Conservation (phyloP, 2,113 vertebrate genomes). For the Pseudopipra pipra region DNA sequence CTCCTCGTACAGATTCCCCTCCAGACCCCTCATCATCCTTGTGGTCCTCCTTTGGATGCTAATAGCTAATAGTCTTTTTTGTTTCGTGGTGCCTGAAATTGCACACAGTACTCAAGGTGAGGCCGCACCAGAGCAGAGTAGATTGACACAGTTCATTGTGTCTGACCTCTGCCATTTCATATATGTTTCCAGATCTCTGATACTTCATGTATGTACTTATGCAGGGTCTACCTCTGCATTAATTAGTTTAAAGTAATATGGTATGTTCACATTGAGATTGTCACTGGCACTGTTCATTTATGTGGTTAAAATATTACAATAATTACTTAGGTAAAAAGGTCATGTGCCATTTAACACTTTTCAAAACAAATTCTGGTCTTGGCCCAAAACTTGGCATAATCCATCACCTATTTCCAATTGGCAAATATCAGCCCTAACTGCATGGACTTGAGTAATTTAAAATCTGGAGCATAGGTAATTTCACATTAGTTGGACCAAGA, state of each 20-base stretch:
- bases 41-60: not conserved
- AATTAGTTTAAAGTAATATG: not conserved
- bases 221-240: not conserved
- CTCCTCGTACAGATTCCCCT: not conserved
- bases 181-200: not conserved
- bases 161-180: not conserved
- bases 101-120: not conserved
- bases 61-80: not conserved
- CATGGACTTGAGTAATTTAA: not conserved
- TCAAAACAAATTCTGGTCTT: not conserved
- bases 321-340: not conserved
- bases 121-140: not conserved
- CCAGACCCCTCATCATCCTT: not conserved
- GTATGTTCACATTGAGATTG: not conserved
- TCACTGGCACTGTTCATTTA: not conserved
- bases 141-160: not conserved
- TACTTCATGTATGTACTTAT: not conserved
- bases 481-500: fast-evolving
- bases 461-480: not conserved
- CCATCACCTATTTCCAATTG: not conserved
- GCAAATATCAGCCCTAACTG: not conserved
- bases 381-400: not conserved
- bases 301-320: not conserved
- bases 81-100: not conserved
- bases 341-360: not conserved